Evolutionary conservation across 2,113 vertebrate genomes (phyloP).

Genomic region (Megalops atlanticus): DNA sequence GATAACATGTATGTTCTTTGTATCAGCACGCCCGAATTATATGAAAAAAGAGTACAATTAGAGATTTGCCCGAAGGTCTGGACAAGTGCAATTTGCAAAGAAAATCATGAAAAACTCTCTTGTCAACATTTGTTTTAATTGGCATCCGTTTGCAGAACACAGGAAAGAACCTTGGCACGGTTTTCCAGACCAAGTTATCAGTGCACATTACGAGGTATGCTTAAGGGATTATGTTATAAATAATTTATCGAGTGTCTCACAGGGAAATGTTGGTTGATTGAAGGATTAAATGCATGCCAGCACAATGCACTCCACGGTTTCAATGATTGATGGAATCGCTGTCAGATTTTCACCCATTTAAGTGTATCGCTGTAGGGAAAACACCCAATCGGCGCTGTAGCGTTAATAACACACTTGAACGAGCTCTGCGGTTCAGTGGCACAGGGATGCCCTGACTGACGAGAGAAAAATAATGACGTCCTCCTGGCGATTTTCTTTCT

Average conservation of each 20-base stretch:
- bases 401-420: background rate
- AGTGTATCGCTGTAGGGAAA: background rate
- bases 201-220: too few species aligned
- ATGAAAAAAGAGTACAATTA: too few species aligned
- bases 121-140: too few species aligned
- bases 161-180: background rate
- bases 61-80: too few species aligned
- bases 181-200: background rate
- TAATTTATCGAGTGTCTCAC: too few species aligned
- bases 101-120: too few species aligned
- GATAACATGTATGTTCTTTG: too few species aligned
- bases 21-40: too few species aligned
- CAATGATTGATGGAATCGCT: background rate
- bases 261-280: background rate
- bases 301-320: background rate
- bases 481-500: constrained; percentile 3
- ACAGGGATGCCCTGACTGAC: background rate
- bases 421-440: background rate
- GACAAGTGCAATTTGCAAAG: too few species aligned
- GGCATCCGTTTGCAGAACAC: background rate
- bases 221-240: too few species aligned
- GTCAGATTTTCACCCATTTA: background rate
- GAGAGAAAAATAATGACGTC: background rate
- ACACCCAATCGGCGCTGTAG: background rate
- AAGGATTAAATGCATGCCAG: background rate